Base-by-base conservation (phyloP, 64 coral and sea anemone genomes). In the Actinia equina region DNA sequence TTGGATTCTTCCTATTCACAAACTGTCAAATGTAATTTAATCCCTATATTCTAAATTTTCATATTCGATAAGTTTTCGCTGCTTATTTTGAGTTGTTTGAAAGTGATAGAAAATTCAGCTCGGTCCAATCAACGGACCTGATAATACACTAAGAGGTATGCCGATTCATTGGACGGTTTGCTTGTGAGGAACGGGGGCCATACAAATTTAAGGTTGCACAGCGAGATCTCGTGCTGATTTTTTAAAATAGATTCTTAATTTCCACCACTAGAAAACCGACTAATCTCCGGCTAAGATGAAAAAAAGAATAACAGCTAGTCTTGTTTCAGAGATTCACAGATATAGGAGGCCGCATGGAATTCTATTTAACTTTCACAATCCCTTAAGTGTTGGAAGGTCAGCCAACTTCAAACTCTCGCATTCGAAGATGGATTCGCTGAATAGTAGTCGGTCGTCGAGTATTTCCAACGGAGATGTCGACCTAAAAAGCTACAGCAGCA, bases 311-410 rank as follows among this genome's bases (percentile, higher is more conserved):
- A 52, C 78, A 81, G 4, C 5, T 5, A 81, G 7, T 5, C n/a
- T 37, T 81, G 27, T 6, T 49, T 44, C 42, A 49, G 49, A 81
- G 43, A 81, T 49, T 23, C 78, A 44, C 42, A 81, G 49, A 22
- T 17, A 81, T 51, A 52, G 43, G 8, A 46, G 78, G 49, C 78
- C 49, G 42, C 78, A 52, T 81, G 78, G 42, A 6, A 81, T 49
- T 81, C 6, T 57, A 2, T 81, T 81, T 20, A 81, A 81, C 17
- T 81, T 81, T 3, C 78, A 49, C 3, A 81, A 81, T 81, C 78
- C 78, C 9, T 52, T 81, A 81, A 81, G 42, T 49, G 45, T 17
- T 49, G 43, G n/a, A 81, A 81, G 78, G 78, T 81, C 78, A 52
- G 49, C 43, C 9, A 81, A 23, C n/a, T 81, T 81, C 78, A 81